phyloP scores from a whole-genome alignment of 2,888 invertebrate genomes.

The Napeogenes sylphis region DNA sequence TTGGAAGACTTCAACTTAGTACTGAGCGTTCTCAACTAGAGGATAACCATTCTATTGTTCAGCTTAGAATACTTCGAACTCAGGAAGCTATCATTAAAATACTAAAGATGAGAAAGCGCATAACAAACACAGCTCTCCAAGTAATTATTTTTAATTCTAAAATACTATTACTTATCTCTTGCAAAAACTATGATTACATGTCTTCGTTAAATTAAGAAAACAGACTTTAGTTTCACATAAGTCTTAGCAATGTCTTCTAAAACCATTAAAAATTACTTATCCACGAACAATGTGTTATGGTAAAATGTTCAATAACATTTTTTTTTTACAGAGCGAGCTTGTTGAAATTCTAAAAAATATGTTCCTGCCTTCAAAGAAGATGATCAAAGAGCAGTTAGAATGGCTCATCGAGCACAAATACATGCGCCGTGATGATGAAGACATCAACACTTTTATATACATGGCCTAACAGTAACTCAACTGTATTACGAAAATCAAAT shows the following conservation, averaged over 20 bases:
- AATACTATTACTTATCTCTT: neutral
- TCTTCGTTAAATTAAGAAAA: too few relatives aligned
- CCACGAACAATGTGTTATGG: too few relatives aligned
- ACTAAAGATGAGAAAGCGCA: conserved; percentile 97
- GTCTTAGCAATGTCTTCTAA: too few relatives aligned
- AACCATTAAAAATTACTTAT: too few relatives aligned
- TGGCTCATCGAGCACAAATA: conserved; percentile 99
- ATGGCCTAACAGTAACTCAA: conserved; percentile 84
- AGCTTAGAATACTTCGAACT: conserved; percentile 93
- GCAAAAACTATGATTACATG: too few relatives aligned
- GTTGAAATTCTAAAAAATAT: conserved; percentile 99
- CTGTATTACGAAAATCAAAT: conserved; percentile 52
- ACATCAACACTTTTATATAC: conserved; percentile 98
- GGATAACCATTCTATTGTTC: conserved; percentile 99
- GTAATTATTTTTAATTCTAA: conserved; percentile 45
- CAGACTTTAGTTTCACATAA: too few relatives aligned
- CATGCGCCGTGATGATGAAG: conserved; percentile 96
- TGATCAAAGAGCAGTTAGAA: conserved; percentile 99
- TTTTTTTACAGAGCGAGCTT: conserved; percentile 85
- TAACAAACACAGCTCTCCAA: conserved; percentile 96
- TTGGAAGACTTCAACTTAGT: conserved; percentile 95
- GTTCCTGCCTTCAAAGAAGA: conserved; percentile 99
- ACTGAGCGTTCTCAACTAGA: conserved; percentile 97
- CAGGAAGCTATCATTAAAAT: conserved; percentile 99
- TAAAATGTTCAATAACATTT: conserved; percentile 3